Conservation (phyloP, 2,113 vertebrate species). For the Mirza zaza region DNA sequence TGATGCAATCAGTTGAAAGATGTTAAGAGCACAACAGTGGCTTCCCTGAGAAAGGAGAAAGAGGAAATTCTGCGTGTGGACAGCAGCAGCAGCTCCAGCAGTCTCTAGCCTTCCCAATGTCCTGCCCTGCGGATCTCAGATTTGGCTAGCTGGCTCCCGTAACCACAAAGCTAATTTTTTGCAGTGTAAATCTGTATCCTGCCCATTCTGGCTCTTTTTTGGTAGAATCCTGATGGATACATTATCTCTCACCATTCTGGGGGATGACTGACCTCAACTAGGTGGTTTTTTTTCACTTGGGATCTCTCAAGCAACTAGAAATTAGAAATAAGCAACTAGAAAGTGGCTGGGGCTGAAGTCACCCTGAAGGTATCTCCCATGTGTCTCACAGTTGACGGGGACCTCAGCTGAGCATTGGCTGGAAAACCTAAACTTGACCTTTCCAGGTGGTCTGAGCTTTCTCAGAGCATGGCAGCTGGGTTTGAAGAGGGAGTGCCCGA, state of each 20-base stretch:
- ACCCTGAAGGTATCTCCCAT: background rate
- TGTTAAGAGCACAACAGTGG: background rate
- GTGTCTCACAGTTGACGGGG: background rate
- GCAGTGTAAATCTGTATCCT: background rate
- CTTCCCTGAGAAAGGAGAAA: background rate
- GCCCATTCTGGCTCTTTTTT: background rate
- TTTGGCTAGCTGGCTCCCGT: background rate
- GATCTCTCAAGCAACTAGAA: background rate
- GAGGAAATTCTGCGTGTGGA: background rate
- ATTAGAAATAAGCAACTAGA: background rate
- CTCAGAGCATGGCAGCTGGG: background rate
- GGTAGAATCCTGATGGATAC: background rate
- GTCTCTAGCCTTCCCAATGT: background rate
- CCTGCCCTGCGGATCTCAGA: background rate
- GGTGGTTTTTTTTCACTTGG: background rate
- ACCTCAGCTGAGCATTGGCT: background rate
- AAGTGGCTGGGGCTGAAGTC: background rate
- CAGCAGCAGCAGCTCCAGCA: too few relatives aligned
- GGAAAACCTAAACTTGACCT: background rate
- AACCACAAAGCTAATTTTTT: background rate
- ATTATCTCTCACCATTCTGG: background rate
- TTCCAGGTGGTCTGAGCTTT: background rate
- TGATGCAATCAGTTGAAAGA: background rate
- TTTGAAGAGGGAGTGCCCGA: background rate
- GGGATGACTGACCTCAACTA: background rate